Conservation (phyloP, 2,113 vertebrate species). For the Leucopternis melanops region DNA sequence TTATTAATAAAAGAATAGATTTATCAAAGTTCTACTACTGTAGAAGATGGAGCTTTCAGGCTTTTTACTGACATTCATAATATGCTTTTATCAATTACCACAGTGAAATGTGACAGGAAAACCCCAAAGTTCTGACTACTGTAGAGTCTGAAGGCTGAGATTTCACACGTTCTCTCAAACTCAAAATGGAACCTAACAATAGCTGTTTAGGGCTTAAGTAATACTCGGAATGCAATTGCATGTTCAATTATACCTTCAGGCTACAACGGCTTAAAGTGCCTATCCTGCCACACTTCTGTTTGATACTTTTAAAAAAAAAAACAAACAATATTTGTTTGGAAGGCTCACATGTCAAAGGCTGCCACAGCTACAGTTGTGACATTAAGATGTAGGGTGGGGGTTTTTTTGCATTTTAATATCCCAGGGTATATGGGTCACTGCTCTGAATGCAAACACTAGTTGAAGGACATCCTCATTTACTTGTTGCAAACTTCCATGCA, state of each 20-base stretch:
- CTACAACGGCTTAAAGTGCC: neutral
- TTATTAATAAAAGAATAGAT: neutral
- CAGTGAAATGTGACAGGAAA: neutral
- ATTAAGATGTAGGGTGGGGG: rapidly evolving
- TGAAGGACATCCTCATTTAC: neutral
- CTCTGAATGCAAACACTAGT: neutral
- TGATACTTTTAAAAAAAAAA: neutral
- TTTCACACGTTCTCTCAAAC: neutral
- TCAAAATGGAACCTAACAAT: neutral
- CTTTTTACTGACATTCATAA: neutral
- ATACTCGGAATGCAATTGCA: neutral
- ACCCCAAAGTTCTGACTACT: neutral
- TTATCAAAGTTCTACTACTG: neutral
- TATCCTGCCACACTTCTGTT: neutral
- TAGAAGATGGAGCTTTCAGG: neutral
- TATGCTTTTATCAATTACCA: neutral
- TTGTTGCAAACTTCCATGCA: neutral
- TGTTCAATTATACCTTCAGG: neutral
- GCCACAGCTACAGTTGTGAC: neutral
- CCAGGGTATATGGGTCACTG: neutral
- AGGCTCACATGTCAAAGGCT: neutral
- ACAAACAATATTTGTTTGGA: neutral
- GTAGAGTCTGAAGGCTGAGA: neutral
- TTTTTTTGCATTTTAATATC: neutral
- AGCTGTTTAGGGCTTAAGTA: neutral